Evolutionary conservation across 2,113 vertebrate species (phyloP), one percentile per base, ranked within the genome.

Genomic region (Pseudolaguvia tuberculata): DNA sequence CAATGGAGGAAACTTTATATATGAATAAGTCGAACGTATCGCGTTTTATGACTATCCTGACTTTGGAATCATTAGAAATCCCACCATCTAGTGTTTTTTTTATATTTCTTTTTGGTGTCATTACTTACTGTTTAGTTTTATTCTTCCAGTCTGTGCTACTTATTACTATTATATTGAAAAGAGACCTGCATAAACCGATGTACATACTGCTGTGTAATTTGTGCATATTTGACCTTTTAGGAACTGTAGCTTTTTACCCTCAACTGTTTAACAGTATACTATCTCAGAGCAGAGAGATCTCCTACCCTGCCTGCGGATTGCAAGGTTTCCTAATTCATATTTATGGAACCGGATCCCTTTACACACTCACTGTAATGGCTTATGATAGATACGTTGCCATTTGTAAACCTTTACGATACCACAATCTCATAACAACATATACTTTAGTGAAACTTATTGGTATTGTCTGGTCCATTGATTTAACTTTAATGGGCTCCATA

Each of bases 341-440:
- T 6, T 42, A 8, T 45, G n/a, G n/a, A 4, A 14, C 0, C 15
- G 61, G 61, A 45, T 63, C 61, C 3, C 5, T 63, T 45, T 65
- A 47, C 23, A 15, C 47, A 47, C 62, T 65, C 35, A 47, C 39
- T 17, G 39, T 17, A 7, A 65, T 65, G 62, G 18, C 62, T 25
- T 65, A 65, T 10, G 62, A 65, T 14, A 47, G 62, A 47, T 65
- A 65, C 3, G 25, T 65, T 47, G 62, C 62, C 5, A 65, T 65
- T 65, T 65, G 62, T 13, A 65, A 23, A 3, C 62, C 62, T 65
- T 47, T 65, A 11, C 45, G n/a, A 15, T 65, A 65, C 42, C 62
- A 65, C 7, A 47, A 25, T 65, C 13, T 65, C 13, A 47, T 65
- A 21, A 47, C 62, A 23, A 2, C 1, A 9, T n/a, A 6, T 17